Base-by-base conservation (phyloP, 1,140 invertebrate species). In the Chironomus tepperi region DNA sequence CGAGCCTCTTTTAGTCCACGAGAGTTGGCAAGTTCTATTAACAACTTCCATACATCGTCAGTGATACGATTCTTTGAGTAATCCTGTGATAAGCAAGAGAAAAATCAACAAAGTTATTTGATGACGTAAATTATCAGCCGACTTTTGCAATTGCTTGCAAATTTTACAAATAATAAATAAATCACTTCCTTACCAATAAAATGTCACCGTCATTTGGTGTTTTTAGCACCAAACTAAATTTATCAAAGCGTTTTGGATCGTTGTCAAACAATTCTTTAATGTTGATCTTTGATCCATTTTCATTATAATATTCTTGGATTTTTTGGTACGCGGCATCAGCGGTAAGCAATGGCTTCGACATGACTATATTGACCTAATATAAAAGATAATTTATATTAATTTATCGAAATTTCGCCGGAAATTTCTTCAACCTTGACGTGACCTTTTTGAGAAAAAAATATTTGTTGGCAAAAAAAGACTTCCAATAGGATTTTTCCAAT, bases 61-160 rank as follows among this genome's bases (percentile, higher is more conserved):
- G 94, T 90, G 74, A 99, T 87, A 16, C 96, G 86, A 84, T 99
- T 99, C 84, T 99, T 99, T 10, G 97, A 99, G 83, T 92, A 99
- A 85, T 99, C 98, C 65, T 70, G 9, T 18, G 76, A 95, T 78
- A 67, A 18, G 18, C 2, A 70, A 19, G 1, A 19, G 16, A 21
- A 70, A 70, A 57, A 12, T 57, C 2, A 57, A 34, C n/a, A n/a
- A 57, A 15, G 7, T 57, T 57, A 15, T 12, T 57, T 34, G 24
- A 15, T 57, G 47, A 57, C 3, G 47, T n/a, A 57, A 57, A 57
- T 15, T 57, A n/a, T 57, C 47, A 57, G 12, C 12, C 12, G 15
- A 12, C 5, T 57, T 57, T 8, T 57, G 47, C 47, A 57, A 57
- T 12, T 70, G 19, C n/a, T 21, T 10, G 18, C 10, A 57, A 10